Conservation (phyloP, 2,888 invertebrate genomes). For the Esperia sulphurella region DNA sequence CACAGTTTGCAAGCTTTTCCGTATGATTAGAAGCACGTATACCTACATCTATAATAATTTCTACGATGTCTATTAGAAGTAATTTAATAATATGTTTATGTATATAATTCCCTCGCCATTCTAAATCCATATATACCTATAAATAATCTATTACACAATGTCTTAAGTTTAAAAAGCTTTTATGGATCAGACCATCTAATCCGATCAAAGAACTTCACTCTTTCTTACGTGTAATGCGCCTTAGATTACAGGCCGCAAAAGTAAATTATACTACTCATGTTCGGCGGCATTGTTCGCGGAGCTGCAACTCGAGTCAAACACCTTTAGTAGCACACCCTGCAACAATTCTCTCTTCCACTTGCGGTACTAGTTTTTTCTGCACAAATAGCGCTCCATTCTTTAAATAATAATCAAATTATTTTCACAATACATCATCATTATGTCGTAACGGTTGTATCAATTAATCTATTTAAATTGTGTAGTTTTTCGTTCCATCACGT, state of each 20-base stretch:
- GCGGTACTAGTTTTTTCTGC: conserved; percentile 49
- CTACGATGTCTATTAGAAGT: conserved; percentile 28
- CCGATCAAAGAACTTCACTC: conserved; percentile 42
- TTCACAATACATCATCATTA: conserved; percentile 69
- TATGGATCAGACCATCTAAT: conserved; percentile 37
- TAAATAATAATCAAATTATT: conserved; percentile 71
- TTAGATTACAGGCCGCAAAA: conserved; percentile 57
- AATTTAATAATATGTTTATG: too few relatives aligned
- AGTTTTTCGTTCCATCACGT: conserved; percentile 65
- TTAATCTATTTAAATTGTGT: conserved; percentile 70
- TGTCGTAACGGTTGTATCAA: conserved; percentile 70
- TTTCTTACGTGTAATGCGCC: conserved; percentile 56
- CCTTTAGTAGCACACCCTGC: conserved; percentile 23
- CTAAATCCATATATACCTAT: neutral
- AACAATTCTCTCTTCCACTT: conserved; percentile 31
- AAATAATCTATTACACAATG: conserved; percentile 23
- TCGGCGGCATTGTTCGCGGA: conserved; percentile 51
- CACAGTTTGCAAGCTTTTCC: conserved; percentile 32
- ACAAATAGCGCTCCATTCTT: conserved; percentile 45
- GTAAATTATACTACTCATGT: conserved; percentile 60
- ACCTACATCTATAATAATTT: conserved; percentile 29
- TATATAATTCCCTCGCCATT: too few relatives aligned
- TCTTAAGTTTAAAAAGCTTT: conserved; percentile 35
- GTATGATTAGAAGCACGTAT: conserved; percentile 28
- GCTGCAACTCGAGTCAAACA: conserved; percentile 41